These are phyloP conservation scores for Atethmia centrago DNA, from an alignment of 2,888 invertebrate genomes.

Conservation along the genomic window DNA sequence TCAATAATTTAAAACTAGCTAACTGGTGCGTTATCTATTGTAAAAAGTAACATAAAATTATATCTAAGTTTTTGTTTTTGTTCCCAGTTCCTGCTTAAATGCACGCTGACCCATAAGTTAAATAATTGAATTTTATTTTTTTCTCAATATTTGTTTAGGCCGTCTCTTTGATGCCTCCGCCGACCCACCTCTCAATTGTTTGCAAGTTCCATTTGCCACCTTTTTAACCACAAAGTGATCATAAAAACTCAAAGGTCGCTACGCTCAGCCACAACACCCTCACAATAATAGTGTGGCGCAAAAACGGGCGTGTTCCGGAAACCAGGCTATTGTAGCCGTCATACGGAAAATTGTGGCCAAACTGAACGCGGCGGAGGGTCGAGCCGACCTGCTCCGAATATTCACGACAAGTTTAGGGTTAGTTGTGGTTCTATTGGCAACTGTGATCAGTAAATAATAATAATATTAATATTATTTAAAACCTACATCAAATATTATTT, in stretches of 20 bases:
- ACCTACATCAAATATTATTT: too few species aligned
- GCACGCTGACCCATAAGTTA: neutral
- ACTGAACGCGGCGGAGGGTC: slow-evolving; percentile 9
- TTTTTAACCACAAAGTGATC: slow-evolving; percentile 26
- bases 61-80: neutral
- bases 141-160: neutral
- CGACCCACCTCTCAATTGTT: neutral
- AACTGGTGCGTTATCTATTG: neutral
- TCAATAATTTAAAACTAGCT: too few species aligned
- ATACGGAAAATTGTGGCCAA: slow-evolving; percentile 55
- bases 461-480: too few species aligned
- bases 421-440: slow-evolving; percentile 11
- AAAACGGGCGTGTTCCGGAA: slow-evolving; percentile 50
- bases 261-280: slow-evolving; percentile 21
- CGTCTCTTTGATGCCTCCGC: neutral
- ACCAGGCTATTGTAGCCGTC: slow-evolving; percentile 44
- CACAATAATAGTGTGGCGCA: slow-evolving; percentile 44
- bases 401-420: slow-evolving; percentile 13
- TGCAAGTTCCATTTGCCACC: neutral
- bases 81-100: neutral
- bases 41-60: neutral
- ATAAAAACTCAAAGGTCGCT: slow-evolving; percentile 21
- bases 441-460: neutral
- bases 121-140: neutral
- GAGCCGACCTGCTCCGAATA: slow-evolving; percentile 7